Percentiles rank a stretch among this genome's conserved stretches.
Evolutionary conservation across 2,113 vertebrate species (phyloP).

Genomic region (Okapia johnstoni): DNA sequence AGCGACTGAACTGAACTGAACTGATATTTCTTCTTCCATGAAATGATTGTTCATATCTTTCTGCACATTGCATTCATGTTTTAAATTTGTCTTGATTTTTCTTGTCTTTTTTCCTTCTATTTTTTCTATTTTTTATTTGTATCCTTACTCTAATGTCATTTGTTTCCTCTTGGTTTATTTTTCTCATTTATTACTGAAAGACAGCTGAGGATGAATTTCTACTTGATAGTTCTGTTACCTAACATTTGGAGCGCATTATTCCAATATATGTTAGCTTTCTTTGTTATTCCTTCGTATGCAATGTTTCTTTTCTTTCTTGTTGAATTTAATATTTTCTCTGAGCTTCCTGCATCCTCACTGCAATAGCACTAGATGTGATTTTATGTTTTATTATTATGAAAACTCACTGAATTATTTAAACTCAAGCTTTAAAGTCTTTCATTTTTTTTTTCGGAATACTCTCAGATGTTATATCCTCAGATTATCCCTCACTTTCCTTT

Average conservation of each 20-base stretch:
- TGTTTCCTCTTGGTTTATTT: not conserved
- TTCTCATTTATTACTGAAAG: not conserved
- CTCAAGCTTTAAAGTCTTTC: not conserved
- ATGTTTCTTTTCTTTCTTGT: not conserved
- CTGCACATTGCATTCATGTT: not conserved
- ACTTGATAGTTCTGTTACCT: not conserved
- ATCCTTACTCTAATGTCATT: not conserved
- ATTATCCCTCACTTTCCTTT: not conserved
- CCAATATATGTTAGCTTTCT: not conserved
- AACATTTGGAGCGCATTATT: not conserved
- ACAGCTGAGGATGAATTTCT: not conserved
- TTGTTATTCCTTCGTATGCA: not conserved
- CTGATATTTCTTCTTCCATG: not conserved
- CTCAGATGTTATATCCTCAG: not conserved
- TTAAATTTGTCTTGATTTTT: not conserved
- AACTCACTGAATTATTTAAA: not conserved
- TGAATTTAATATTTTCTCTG: not conserved
- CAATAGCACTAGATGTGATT: not conserved
- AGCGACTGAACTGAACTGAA: no score
- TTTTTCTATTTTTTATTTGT: not conserved
- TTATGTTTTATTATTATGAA: not conserved
- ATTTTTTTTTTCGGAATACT: not conserved
- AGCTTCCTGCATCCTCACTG: not conserved
- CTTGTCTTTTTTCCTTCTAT: not conserved
- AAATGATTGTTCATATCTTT: not conserved